Evolutionary conservation across 30 jellyfish, hydroid and myxozoan species (phyloP).

Genomic region (Catostylus mosaicus): DNA sequence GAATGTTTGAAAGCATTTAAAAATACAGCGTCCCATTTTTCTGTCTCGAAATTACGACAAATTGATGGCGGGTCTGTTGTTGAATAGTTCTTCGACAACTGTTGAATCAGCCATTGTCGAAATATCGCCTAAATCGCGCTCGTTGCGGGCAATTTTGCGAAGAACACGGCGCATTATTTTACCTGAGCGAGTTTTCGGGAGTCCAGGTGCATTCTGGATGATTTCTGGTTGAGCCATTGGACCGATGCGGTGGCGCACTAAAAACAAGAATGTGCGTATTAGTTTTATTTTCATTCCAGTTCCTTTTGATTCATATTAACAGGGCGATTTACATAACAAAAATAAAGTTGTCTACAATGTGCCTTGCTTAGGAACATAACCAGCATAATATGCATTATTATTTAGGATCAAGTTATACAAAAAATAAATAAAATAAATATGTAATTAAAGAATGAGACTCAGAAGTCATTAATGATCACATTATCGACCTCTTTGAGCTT

Average conservation of each 20-base stretch:
- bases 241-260: conserved; percentile 96
- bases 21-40: not conserved
- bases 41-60: not conserved
- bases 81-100: conserved; percentile 88
- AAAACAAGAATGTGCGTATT: not conserved
- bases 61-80: conserved; percentile 74
- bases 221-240: conserved; percentile 96
- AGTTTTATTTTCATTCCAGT: not conserved
- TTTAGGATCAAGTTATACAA: too few species aligned
- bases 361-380: too few species aligned
- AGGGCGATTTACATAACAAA: too few species aligned
- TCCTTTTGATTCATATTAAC: not conserved
- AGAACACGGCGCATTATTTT: conserved; percentile 98
- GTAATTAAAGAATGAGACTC: too few species aligned
- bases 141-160: conserved; percentile 92
- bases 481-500: too few species aligned
- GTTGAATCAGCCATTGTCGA: conserved; percentile 96
- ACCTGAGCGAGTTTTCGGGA: conserved; percentile 99
- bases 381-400: too few species aligned
- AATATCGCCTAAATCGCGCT: conserved; percentile 88
- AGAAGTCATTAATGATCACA: too few species aligned
- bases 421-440: too few species aligned
- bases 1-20: not conserved
- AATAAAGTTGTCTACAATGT: too few species aligned
- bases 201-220: conserved; percentile 97